Base-by-base conservation (phyloP, 1,140 invertebrate species). In the Gryllus bimaculatus region DNA sequence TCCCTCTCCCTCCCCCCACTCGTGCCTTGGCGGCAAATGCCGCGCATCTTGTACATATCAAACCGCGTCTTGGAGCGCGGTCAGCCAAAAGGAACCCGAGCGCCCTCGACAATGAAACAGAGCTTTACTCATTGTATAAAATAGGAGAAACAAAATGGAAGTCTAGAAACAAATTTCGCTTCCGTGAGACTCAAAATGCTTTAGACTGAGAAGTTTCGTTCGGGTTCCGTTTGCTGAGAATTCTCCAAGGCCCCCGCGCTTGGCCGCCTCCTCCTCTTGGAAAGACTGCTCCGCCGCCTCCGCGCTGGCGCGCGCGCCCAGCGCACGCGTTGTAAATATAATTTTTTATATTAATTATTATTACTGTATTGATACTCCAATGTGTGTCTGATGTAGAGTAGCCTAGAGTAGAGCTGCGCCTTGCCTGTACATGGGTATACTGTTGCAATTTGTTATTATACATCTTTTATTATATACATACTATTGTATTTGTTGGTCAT, bases 401-500 rank as follows among this genome's bases (percentile, higher is more conserved):
- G 54, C 54, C 2, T 66, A 66, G 54, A 10, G 54, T 66, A 66
- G 54, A 66, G 54, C 54, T 66, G 54, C 54, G 54, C 54, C 54
- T 66, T 66, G 54, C 54, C 54, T 13, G 18, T 39, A 39, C 18
- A 66, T 66, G 54, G 54, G 54, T 66, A 66, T 66, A 10, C 54
- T 66, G 54, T 66, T 66, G 54, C 54, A 66, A 13, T 66, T 66
- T 66, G 54, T 66, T 66, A 66, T 66, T 66, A 13, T 66, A 66
- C 54, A 66, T 66, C 18, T 13, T 66, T 66, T 39, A 39, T 13
- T 66, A 66, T 18, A 66, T 18, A 66, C 18, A 10, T 18, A 66
- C 54, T 66, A 66, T 66, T 66, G 54, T 66, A 66, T 66, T 66
- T 66, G 54, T 66, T 66, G 54, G 54, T 66, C 54, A 66, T 66